These are phyloP conservation scores for Oxycera nigricornis DNA, from an alignment of 2,888 invertebrate genomes.

Conservation along the genomic window DNA sequence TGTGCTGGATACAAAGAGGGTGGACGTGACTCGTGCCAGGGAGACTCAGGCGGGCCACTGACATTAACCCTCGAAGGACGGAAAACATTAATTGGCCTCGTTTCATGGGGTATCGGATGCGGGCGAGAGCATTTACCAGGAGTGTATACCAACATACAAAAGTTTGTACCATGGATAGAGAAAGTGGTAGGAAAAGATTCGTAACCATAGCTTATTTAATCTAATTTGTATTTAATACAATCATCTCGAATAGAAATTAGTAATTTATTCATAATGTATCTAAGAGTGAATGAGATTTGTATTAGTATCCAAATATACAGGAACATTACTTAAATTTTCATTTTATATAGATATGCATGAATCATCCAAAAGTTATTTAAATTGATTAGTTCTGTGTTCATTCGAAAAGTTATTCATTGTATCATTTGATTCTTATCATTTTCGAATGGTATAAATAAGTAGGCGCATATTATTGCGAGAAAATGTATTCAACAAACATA, in stretches of 20 bases:
- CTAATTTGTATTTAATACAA: background rate
- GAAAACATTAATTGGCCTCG: constrained; percentile 85
- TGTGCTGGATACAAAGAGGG: constrained; percentile 94
- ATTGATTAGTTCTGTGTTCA: too few relatives aligned
- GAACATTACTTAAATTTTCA: too few relatives aligned
- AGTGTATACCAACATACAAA: constrained; percentile 91
- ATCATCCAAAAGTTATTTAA: too few relatives aligned
- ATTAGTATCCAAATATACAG: too few relatives aligned
- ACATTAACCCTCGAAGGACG: constrained; percentile 85
- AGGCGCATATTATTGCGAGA: constrained; percentile 48
- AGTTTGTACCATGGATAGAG: constrained; percentile 91
- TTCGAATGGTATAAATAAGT: constrained; percentile 43
- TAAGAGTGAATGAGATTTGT: background rate
- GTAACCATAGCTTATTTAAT: background rate
- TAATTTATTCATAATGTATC: constrained; percentile 35
- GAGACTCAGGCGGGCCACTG: constrained; percentile 87
- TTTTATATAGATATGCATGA: too few relatives aligned
- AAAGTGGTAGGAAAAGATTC: constrained; percentile 71
- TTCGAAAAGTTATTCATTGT: too few relatives aligned
- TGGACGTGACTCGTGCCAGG: constrained; percentile 77
- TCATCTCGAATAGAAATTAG: background rate
- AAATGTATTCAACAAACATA: too few relatives aligned
- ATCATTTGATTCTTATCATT: constrained; percentile 46
- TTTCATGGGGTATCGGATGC: constrained; percentile 90
- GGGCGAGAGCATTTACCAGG: constrained; percentile 89